These are phyloP conservation scores for Drosophila simulans DNA, from an alignment of 1,140 invertebrate species.

Conservation along the genomic window DNA sequence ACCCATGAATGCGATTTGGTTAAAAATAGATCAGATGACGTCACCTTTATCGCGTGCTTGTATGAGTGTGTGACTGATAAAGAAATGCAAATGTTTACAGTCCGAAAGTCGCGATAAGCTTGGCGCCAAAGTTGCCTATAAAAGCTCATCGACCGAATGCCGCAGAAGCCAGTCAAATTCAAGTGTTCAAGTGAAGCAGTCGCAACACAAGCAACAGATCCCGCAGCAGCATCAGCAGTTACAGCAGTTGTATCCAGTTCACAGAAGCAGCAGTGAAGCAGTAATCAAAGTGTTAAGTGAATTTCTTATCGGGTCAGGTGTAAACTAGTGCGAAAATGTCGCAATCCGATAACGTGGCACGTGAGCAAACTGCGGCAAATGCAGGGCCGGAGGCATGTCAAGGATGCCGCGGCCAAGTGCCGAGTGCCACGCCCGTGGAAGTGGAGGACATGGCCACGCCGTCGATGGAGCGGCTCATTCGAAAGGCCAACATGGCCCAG, in stretches of 20 bases:
- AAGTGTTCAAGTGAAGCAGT: constrained; percentile 33
- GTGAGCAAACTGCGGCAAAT: constrained; percentile 21
- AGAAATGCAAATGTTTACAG: constrained; percentile 28
- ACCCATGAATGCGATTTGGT: neutral
- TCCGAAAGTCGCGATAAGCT: constrained; percentile 25
- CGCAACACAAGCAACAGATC: constrained; percentile 2
- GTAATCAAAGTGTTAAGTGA: constrained; percentile 32
- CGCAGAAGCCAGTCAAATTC: constrained; percentile 19
- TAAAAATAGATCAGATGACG: constrained; percentile 29
- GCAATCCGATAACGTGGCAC: constrained; percentile 38
- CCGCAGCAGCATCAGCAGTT: neutral
- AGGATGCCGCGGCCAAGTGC: constrained; percentile 53
- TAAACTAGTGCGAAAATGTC: constrained; percentile 59
- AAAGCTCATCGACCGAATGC: neutral
- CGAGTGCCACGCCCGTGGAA: constrained; percentile 41
- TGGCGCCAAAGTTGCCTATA: constrained; percentile 38
- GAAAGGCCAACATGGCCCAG: constrained; percentile 55
- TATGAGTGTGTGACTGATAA: constrained; percentile 12
- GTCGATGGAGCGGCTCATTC: constrained; percentile 44
- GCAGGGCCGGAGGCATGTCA: constrained; percentile 41
- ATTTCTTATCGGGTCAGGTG: constrained; percentile 37
- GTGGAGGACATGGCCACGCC: constrained; percentile 59
- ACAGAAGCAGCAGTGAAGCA: neutral
- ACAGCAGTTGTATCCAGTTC: neutral
- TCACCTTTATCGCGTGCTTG: neutral